Evolutionary conservation across 2,888 invertebrate species (phyloP).

Genomic region (Drosophila demipolita): DNA sequence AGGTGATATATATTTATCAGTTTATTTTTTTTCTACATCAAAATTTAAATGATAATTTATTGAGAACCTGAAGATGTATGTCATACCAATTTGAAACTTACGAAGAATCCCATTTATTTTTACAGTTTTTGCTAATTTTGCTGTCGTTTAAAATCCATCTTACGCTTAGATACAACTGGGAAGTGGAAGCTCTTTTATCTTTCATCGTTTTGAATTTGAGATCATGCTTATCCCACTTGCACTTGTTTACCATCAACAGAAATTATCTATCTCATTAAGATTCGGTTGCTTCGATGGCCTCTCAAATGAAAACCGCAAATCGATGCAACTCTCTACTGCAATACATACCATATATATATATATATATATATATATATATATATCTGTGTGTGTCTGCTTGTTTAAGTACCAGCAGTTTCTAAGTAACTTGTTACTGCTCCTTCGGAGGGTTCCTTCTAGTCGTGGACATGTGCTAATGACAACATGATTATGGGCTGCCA

Average conservation of each 20-base stretch:
- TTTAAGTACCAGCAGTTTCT: conserved; percentile 38
- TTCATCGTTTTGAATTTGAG: background rate
- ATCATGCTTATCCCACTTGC: background rate
- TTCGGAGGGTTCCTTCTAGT: conserved; percentile 32
- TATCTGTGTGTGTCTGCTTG: conserved; percentile 29
- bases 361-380: conserved; percentile 21
- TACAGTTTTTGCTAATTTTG: background rate
- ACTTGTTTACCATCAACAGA: background rate
- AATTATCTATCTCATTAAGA: background rate
- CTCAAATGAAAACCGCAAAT: conserved; percentile 32
- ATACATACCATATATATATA: background rate
- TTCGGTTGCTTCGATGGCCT: conserved; percentile 22
- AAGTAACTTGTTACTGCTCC: conserved; percentile 16
- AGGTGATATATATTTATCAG: background rate
- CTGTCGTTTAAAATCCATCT: background rate
- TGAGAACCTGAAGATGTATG: no score
- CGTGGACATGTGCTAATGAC: conserved; percentile 68
- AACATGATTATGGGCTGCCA: conserved; percentile 70
- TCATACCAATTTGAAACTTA: background rate
- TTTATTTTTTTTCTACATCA: background rate
- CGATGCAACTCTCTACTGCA: conserved; percentile 40
- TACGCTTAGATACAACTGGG: background rate
- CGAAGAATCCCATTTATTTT: background rate
- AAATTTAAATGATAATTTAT: background rate
- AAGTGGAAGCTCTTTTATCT: background rate